Evolutionary conservation across 2,113 vertebrate genomes (phyloP).

Genomic region (Mustelus asterias): DNA sequence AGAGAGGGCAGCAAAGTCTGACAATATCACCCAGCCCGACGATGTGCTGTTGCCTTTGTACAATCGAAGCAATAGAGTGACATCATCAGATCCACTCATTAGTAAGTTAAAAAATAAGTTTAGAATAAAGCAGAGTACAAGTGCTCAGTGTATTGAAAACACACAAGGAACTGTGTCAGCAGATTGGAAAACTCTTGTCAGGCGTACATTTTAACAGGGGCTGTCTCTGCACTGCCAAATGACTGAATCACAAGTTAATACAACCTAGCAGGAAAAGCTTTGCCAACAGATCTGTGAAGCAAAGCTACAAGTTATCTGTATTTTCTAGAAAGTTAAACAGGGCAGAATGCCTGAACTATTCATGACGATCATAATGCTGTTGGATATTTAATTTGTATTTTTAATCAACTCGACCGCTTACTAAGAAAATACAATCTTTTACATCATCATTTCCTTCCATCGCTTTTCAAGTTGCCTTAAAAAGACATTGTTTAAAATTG

Average conservation of each 20-base stretch:
- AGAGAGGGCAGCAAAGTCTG: conserved; percentile 26
- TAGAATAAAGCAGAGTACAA: conserved; percentile 15
- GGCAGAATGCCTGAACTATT: background rate
- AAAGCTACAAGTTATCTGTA: background rate
- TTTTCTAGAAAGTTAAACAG: background rate
- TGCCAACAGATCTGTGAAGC: too few species aligned
- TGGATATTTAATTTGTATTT: conserved; percentile 13
- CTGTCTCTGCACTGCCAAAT: background rate
- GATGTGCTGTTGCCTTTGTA: too few species aligned
- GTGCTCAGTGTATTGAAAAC: conserved; percentile 16
- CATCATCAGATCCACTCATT: conserved; percentile 10
- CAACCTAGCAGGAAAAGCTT: background rate
- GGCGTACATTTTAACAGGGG: background rate
- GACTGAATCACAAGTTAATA: background rate
- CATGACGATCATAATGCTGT: background rate
- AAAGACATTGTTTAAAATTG: background rate
- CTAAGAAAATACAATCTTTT: background rate
- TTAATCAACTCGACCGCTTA: background rate
- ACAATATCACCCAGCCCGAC: background rate
- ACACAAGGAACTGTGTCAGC: conserved; percentile 7
- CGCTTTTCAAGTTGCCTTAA: background rate
- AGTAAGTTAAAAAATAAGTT: conserved; percentile 8
- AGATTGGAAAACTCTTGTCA: background rate
- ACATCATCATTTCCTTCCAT: background rate
- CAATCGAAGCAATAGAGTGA: background rate